A percentile compares a stretch with the other conserved stretches of the same genome.
Conservation (phyloP, 2,113 vertebrate species). For the Passer domesticus region DNA sequence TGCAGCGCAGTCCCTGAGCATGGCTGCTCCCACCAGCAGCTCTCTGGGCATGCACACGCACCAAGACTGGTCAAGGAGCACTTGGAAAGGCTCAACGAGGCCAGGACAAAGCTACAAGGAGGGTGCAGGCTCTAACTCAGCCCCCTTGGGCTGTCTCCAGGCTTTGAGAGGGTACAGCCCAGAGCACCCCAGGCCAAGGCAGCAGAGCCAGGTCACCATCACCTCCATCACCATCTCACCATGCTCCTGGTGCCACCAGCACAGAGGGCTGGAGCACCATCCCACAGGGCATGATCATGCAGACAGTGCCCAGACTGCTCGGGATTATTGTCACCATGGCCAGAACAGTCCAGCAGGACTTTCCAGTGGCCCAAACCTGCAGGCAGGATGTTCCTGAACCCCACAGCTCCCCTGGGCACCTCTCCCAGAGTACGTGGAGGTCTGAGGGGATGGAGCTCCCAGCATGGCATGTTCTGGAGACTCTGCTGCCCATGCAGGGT, state of each 20-base stretch:
- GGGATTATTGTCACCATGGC: neutral
- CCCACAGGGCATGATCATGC: accelerated
- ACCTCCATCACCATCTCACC: neutral
- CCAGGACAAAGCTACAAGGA: neutral
- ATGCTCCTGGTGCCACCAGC: accelerated
- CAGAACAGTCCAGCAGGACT: neutral
- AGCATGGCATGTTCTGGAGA: accelerated
- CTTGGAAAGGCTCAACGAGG: neutral
- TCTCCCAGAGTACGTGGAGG: accelerated
- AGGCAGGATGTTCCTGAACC: neutral
- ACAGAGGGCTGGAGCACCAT: neutral
- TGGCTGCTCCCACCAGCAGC: neutral
- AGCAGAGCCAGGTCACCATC: neutral
- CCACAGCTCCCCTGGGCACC: neutral
- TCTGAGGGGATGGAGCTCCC: neutral
- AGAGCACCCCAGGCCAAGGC: neutral
- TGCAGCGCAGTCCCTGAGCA: accelerated
- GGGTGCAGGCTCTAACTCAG: neutral
- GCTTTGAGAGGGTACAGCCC: neutral
- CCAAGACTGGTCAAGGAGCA: neutral
- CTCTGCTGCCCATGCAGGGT: accelerated
- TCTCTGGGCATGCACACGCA: accelerated
- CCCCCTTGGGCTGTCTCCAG: no score
- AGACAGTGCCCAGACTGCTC: neutral
- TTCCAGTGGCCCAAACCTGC: neutral